Conservation (phyloP, 53 echinoderm and acorn worm species). For the Apostichopus leukothele region DNA sequence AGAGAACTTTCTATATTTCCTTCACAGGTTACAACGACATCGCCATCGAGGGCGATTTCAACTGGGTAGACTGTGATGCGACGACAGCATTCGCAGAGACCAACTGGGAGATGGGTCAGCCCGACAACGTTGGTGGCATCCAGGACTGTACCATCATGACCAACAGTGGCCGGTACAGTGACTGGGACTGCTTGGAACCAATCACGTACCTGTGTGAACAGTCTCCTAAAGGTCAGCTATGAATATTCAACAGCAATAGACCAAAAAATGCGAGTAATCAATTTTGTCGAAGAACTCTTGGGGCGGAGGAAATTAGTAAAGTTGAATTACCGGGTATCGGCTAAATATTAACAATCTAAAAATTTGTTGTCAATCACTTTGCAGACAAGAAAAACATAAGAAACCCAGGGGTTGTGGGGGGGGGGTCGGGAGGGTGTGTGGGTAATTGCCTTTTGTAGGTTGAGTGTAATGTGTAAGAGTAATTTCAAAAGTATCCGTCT, state of each 20-base stretch:
- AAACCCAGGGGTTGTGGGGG: too few species aligned
- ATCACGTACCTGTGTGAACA: constrained; percentile 85
- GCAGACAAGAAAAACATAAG: too few species aligned
- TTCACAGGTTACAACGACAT: constrained; percentile 71
- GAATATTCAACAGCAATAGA: neutral
- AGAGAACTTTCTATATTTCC: neutral
- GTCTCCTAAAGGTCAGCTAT: constrained; percentile 64
- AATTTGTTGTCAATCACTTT: too few species aligned
- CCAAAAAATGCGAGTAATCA: too few species aligned
- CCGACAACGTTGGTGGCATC: constrained; percentile 62
- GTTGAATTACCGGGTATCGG: too few species aligned
- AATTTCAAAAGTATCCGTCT: too few species aligned
- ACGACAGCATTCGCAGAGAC: constrained; percentile 54
- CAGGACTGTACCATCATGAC: constrained; percentile 74
- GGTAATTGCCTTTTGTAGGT: too few species aligned
- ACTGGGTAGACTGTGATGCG: constrained; percentile 81
- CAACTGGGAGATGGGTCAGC: constrained; percentile 82
- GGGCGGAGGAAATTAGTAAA: too few species aligned
- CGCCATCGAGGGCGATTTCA: constrained; percentile 72
- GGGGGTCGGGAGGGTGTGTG: too few species aligned
- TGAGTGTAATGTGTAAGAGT: too few species aligned
- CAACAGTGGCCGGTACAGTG: constrained; percentile 66
- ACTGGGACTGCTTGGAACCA: constrained; percentile 70
- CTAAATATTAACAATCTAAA: too few species aligned
- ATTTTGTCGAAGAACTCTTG: too few species aligned